Percentiles rank a stretch among this genome's conserved stretches.
phyloP scores from a whole-genome alignment of 1,140 invertebrate species.

The Macrocentrus cingulum region DNA sequence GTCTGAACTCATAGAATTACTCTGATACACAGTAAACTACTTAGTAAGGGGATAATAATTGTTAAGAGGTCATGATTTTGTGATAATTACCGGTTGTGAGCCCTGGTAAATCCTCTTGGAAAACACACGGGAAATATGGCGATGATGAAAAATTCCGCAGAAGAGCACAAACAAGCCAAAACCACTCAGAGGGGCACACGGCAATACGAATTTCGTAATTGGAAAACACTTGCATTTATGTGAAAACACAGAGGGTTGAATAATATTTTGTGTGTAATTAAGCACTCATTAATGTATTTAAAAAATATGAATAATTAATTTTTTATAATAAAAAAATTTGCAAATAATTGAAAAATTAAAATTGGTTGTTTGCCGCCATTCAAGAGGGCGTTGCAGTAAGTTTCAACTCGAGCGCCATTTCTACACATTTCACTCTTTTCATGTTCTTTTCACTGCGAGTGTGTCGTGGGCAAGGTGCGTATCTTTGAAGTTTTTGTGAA shows the following conservation, averaged over 20 bases:
- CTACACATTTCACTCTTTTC: conserved; percentile 4
- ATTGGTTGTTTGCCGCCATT: too few species aligned
- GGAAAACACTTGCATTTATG: too few species aligned
- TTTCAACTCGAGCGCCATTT: background rate
- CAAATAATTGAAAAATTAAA: too few species aligned
- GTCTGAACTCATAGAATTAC: background rate
- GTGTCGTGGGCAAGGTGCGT: conserved; percentile 29
- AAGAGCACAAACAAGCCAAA: background rate
- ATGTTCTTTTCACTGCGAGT: conserved; percentile 31
- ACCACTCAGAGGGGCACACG: background rate
- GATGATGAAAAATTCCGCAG: conserved; percentile 6
- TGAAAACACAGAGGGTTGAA: too few species aligned
- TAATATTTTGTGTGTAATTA: too few species aligned
- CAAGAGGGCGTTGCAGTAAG: background rate
- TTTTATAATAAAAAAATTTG: too few species aligned
- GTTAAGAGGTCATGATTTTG: background rate
- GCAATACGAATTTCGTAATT: too few species aligned
- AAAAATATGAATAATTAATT: too few species aligned
- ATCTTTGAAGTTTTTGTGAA: conserved; percentile 16
- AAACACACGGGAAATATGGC: conserved; percentile 12
- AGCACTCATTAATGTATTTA: too few species aligned
- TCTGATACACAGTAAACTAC: background rate
- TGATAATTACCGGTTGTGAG: conserved; percentile 9
- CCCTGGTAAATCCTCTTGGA: conserved; percentile 1
- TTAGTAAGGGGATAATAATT: background rate